A percentile compares a stretch with the other conserved stretches of the same genome.
Conservation (phyloP, 2,797 vertebrate species). For the Antrozous pallidus region DNA sequence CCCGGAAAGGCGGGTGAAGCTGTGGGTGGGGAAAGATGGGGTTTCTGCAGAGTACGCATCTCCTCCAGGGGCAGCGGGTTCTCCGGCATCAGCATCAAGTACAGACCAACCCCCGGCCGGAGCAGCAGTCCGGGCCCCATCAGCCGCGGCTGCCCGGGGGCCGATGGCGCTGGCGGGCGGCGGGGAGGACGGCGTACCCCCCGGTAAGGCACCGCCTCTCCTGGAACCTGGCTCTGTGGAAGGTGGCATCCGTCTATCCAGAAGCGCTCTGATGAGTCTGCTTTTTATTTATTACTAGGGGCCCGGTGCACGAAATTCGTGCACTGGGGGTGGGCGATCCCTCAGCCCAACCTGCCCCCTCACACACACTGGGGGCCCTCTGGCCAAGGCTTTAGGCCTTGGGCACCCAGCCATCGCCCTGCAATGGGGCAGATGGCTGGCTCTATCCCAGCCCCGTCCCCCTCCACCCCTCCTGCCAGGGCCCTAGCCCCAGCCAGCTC, state of each 20-base stretch:
- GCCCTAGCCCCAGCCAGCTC: no score
- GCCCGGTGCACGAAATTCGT: no score
- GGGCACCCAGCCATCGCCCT: no score
- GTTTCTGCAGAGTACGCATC: not conserved
- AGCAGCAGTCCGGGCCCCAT: not conserved
- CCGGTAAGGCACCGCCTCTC: not conserved
- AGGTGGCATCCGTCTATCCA: slow-evolving; percentile 45
- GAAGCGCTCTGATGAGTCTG: no score
- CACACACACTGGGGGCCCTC: no score
- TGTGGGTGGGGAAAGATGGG: not conserved
- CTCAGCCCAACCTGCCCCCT: no score
- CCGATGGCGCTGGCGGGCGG: not conserved
- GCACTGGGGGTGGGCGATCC: no score
- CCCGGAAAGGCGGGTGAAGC: not conserved
- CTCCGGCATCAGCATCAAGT: not conserved
- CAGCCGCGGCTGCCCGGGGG: not conserved
- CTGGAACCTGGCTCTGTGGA: not conserved
- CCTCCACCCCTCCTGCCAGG: no score
- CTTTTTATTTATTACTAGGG: no score
- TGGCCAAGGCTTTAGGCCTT: no score
- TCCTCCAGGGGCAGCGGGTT: not conserved
- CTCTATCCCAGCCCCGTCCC: no score
- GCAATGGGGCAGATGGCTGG: no score
- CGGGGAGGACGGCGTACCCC: not conserved
- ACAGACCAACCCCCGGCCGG: not conserved